A percentile compares a stretch with the other conserved stretches of the same genome.
phyloP scores from a whole-genome alignment of 2,888 invertebrate genomes.

The Scaptomyza polygonia region DNA sequence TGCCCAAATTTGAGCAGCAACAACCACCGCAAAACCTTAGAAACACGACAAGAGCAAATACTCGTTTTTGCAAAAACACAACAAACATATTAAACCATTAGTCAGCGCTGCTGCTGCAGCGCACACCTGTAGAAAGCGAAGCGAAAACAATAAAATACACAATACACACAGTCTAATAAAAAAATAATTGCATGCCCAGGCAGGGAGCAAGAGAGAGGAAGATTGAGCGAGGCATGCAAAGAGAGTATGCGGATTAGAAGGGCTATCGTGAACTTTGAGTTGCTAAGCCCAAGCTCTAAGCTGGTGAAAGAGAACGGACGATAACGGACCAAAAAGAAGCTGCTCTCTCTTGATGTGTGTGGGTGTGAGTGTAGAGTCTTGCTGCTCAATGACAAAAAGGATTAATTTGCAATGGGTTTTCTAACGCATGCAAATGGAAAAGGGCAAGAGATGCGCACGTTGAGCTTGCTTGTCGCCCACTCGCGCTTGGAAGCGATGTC shows the following conservation, averaged over 20 bases:
- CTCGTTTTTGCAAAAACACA: slow-evolving; percentile 41
- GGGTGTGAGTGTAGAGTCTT: background rate
- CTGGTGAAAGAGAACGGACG: slow-evolving; percentile 41
- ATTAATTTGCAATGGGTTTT: slow-evolving; percentile 42
- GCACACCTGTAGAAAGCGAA: slow-evolving; percentile 76
- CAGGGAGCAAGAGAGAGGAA: background rate
- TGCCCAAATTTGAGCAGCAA: slow-evolving; percentile 25
- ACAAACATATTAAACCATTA: slow-evolving; percentile 57
- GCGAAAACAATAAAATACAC: slow-evolving; percentile 52
- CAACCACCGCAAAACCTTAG: slow-evolving; percentile 11
- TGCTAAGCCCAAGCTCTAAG: slow-evolving; percentile 43
- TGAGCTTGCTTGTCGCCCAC: slow-evolving; percentile 28
- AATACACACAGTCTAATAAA: slow-evolving; percentile 36
- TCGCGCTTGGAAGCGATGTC: slow-evolving; percentile 6
- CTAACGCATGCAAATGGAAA: slow-evolving; percentile 37
- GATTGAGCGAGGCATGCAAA: slow-evolving; percentile 2
- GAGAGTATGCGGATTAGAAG: background rate
- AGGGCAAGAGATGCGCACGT: slow-evolving; percentile 17
- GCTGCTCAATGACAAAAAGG: slow-evolving; percentile 41
- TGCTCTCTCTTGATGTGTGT: slow-evolving; percentile 1
- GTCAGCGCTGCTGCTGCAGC: slow-evolving; percentile 57
- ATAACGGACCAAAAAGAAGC: slow-evolving; percentile 28
- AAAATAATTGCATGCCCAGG: slow-evolving; percentile 48
- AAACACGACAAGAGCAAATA: slow-evolving; percentile 35
- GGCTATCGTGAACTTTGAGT: slow-evolving; percentile 30